Evolutionary conservation across 2,888 invertebrate genomes (phyloP), one percentile per base, ranked within the genome.

Genomic region (Hoplodrina ambigua): DNA sequence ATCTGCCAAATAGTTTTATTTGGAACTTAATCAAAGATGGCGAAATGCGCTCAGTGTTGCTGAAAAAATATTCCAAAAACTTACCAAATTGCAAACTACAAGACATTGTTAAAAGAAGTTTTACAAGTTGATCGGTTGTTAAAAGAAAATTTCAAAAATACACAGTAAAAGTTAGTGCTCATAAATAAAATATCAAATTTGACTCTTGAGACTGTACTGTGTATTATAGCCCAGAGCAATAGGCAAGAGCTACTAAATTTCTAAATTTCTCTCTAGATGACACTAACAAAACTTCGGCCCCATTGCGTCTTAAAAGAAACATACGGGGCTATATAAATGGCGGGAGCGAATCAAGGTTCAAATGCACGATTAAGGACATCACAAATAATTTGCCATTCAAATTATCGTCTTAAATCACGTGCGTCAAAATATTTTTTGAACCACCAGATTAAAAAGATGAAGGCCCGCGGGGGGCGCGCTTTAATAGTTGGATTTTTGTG

Each of bases 231-330:
- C 84, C 81, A 71, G 70, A 86, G 89, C 89, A 87, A 88, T 89
- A 88, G 83, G 80, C 76, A 70, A 88, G 90, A 86, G 85, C 84
- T 84, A 90, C 89, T 91, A 92, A 92, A 92, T 92, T 92, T 91
- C 90, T 92, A 92, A 92, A 92, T 92, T 92, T 91, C 90, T 89
- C 92, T 91, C 92, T 85, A 79, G 93, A 91, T 92, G 93, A 91
- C 91, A 90, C 89, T 91, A 92, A 91, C 92, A 89, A 91, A 93
- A 93, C 90, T 93, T 91, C 80, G 74, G 85, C 88, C 85, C 85
- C 86, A 70, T 86, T 84, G 87, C 86, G 86, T 78, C 84, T 84
- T 70, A 58, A 71, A 73, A 58, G 77, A 85, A 88, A 90, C 84
- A 88, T 69, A 91, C 87, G 87, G 75, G n/a, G 8, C 10, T 3